These are phyloP conservation scores for Seira musarum DNA, from an alignment of 2,888 invertebrate species.

Conservation along the genomic window DNA sequence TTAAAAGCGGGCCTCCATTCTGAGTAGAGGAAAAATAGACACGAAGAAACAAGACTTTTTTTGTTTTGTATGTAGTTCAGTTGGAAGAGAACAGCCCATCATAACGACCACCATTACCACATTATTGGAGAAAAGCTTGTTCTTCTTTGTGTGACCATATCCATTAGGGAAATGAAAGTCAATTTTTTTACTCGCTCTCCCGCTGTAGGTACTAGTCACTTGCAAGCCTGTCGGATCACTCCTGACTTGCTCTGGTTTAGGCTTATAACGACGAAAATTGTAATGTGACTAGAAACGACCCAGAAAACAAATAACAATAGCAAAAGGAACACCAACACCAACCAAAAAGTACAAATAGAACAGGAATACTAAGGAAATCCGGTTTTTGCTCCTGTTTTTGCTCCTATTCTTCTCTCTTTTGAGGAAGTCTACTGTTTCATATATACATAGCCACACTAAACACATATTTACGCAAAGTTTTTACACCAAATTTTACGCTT, in stretches of 20 bases:
- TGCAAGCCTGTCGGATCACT: no score
- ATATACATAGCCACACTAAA: neutral
- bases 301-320: conserved; percentile 25
- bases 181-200: conserved; percentile 25
- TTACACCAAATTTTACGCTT: conserved; percentile 47
- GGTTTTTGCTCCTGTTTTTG: conserved; percentile 30
- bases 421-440: no score
- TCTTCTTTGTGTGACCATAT: conserved; percentile 32
- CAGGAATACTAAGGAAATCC: conserved; percentile 41
- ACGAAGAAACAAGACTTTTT: no score
- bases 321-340: conserved; percentile 22
- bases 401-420: neutral
- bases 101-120: conserved; percentile 15
- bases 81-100: neutral
- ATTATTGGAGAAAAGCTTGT: conserved; percentile 13
- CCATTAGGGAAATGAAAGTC: conserved; percentile 54
- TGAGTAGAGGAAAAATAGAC: no score
- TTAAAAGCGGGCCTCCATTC: no score
- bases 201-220: neutral
- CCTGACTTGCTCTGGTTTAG: no score
- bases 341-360: conserved; percentile 36
- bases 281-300: conserved; percentile 13
- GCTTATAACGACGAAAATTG: neutral
- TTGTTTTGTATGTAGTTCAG: neutral
- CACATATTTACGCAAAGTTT: conserved; percentile 22